These are phyloP conservation scores for Tridacna crocea DNA, from an alignment of 2,888 invertebrate species.

Conservation along the genomic window DNA sequence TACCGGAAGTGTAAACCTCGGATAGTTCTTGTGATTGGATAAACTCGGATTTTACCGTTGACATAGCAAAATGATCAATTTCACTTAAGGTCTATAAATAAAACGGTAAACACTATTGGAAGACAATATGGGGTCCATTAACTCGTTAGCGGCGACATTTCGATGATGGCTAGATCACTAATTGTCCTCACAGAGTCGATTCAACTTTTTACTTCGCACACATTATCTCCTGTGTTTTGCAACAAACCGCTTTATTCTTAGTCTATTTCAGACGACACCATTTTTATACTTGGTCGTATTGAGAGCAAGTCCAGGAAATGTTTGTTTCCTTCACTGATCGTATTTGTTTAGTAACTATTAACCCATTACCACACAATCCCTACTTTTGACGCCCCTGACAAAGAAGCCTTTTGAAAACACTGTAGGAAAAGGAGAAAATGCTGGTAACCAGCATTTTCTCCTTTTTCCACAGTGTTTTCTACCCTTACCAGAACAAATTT, in stretches of 20 bases:
- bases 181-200: slow-evolving; percentile 31
- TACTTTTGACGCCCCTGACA: too few relatives aligned
- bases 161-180: slow-evolving; percentile 36
- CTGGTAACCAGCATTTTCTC: too few relatives aligned
- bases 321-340: too few relatives aligned
- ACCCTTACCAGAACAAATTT: too few relatives aligned
- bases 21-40: slow-evolving; percentile 45
- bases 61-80: slow-evolving; percentile 62
- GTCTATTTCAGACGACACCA: neutral
- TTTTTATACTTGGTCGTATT: too few relatives aligned
- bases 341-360: too few relatives aligned
- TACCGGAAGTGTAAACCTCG: slow-evolving; percentile 46
- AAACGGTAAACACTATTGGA: slow-evolving; percentile 47
- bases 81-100: slow-evolving; percentile 57
- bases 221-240: neutral
- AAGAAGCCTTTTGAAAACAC: too few relatives aligned
- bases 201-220: slow-evolving; percentile 3
- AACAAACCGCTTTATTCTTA: neutral
- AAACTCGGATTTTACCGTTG: slow-evolving; percentile 48
- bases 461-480: too few relatives aligned
- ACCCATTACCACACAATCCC: too few relatives aligned
- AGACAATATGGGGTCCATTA: slow-evolving; percentile 56
- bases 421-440: too few relatives aligned
- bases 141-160: slow-evolving; percentile 53
- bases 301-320: too few relatives aligned